phyloP scores from a whole-genome alignment of 2,797 vertebrate species.

The Dendrocincla tyrannina region DNA sequence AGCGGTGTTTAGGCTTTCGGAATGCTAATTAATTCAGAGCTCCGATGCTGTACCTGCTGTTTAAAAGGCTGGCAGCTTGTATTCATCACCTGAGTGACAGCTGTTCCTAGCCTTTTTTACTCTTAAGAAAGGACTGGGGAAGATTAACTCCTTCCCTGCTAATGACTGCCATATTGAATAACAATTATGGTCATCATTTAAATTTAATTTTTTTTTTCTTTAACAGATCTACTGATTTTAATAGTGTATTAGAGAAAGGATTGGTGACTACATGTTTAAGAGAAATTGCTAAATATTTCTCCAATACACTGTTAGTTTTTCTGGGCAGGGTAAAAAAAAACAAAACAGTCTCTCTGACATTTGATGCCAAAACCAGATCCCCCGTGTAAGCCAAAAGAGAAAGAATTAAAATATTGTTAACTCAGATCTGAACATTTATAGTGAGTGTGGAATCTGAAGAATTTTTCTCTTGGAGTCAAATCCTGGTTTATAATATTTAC shows the following conservation, averaged over 20 bases:
- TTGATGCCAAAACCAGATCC: not conserved
- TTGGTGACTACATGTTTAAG: not conserved
- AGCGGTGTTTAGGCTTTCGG: constrained; percentile 64
- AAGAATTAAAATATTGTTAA: not conserved
- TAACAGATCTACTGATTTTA: constrained; percentile 4
- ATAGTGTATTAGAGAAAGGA: not conserved
- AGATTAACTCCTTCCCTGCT: constrained; percentile 70
- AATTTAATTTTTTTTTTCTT: not conserved
- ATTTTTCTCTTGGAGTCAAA: not conserved
- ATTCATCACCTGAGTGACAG: constrained; percentile 81
- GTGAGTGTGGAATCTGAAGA: not conserved
- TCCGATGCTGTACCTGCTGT: constrained; percentile 72
- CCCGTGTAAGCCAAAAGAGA: not conserved
- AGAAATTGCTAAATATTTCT: not conserved
- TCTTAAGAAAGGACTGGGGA: constrained; percentile 50
- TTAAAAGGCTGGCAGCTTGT: constrained; percentile 77
- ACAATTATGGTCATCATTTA: not conserved
- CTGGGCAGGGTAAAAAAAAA: not conserved
- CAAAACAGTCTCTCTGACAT: not conserved
- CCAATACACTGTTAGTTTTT: not conserved
- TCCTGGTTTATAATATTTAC: not conserved
- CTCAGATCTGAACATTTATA: not conserved
- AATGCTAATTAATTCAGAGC: constrained; percentile 79
- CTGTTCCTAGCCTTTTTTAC: constrained; percentile 72
- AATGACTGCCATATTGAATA: constrained; percentile 40